Conservation (phyloP, 2,113 vertebrate species). For the Zeus faber region DNA sequence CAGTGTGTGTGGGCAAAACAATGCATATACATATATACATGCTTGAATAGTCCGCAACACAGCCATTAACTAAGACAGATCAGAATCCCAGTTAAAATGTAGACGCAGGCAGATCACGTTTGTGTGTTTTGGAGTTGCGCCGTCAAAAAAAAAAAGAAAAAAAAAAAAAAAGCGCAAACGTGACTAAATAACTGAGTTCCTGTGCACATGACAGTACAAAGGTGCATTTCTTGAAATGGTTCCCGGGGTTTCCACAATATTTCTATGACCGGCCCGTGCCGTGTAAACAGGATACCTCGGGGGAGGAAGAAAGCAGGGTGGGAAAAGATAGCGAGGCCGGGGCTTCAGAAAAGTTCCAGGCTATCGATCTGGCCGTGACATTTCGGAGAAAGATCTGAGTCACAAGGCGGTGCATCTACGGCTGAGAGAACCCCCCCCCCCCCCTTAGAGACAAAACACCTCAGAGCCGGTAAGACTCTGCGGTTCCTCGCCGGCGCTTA, state of each 20-base stretch:
- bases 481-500: conserved; percentile 25
- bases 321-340: conserved; percentile 45
- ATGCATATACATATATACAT: not conserved
- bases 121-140: too few relatives aligned
- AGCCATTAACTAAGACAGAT: not conserved
- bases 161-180: not conserved
- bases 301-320: conserved; percentile 63
- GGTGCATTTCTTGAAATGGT: conserved; percentile 34
- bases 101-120: too few relatives aligned
- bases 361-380: too few relatives aligned
- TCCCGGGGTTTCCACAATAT: conserved; percentile 49
- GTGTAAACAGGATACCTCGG: conserved; percentile 70
- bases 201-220: conserved; percentile 18
- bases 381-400: too few relatives aligned
- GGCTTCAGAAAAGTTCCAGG: too few relatives aligned
- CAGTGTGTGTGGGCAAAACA: too few relatives aligned
- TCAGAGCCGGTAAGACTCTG: conserved; percentile 22
- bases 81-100: not conserved
- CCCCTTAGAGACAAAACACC: conserved; percentile 17
- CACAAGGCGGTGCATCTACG: too few relatives aligned
- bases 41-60: conserved; percentile 3
- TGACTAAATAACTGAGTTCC: conserved; percentile 16
- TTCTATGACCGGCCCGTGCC: conserved; percentile 40
- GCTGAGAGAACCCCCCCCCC: not conserved
- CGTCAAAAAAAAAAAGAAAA: too few relatives aligned